Base-by-base conservation (phyloP, 2,888 invertebrate genomes). In the Hirtodrosophila duncani region DNA sequence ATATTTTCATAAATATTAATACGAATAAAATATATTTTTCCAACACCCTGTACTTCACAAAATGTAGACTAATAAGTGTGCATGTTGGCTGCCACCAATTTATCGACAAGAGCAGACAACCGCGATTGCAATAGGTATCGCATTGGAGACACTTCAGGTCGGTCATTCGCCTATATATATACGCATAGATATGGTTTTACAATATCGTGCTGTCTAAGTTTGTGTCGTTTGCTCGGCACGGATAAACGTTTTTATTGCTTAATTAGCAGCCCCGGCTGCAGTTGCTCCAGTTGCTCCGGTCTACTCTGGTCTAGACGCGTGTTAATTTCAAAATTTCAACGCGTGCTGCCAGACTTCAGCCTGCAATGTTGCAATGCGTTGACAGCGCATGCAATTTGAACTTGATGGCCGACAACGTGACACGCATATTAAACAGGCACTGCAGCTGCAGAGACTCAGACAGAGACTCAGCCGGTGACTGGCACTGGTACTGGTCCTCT, bases 301-400 rank as follows among this genome's bases (percentile, higher is more conserved):
- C 18, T 30, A 33, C 24, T 57, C 34, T 29, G 13, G 38, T 45
- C 51, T 37, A 59, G 45, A 46, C 23, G 56, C 46, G 75, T 70
- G 78, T 68, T 75, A 75, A 75, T 78, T 78, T 75, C 66, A 61
- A 75, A 75, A 75, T 71, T 39, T 75, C 63, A 78, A 78, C 71
- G 77, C 71, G 77, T 72, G 71, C 70, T 52, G 49, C 62, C 33
- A 49, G 38, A n/a, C 33, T 38, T 46, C 29, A 20, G 45, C n/a
- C 21, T 29, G 20, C 14, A 11, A 29, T 26, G 10, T 26, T 29
- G 69, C 77, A 72, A 72, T 66, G 63, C 75, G 82, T 80, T 82
- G 82, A 82, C 82, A 82, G 77, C 70, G 66, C 77, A 72, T 75
- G 81, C 82, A 82, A 80, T 82, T 78, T 83, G 81, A 83, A 83